Evolutionary conservation across 2,113 vertebrate genomes (phyloP).

Genomic region (Rhinoptilus africanus): DNA sequence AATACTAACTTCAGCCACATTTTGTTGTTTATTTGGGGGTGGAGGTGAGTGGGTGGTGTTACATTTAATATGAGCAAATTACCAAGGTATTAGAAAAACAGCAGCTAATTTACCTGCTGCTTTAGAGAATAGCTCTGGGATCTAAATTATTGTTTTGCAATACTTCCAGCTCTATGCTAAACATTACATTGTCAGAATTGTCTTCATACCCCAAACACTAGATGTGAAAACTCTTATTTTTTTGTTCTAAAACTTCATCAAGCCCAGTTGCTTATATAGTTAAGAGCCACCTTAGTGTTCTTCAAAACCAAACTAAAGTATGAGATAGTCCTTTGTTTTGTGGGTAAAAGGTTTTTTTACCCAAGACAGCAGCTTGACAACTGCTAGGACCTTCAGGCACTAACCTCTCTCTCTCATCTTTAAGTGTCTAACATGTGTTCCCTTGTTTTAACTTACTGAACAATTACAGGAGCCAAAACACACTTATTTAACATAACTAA

Average conservation of each 20-base stretch:
- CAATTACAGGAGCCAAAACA: not conserved
- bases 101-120: not conserved
- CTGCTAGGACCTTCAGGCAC: not conserved
- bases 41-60: not conserved
- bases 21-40: not conserved
- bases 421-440: fast-evolving
- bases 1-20: not conserved
- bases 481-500: not conserved
- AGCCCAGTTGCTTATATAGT: not conserved
- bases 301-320: not conserved
- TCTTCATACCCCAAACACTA: not conserved
- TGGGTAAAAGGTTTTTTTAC: not conserved
- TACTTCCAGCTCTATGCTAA: not conserved
- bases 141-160: not conserved
- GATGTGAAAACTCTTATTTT: not conserved
- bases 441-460: not conserved
- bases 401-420: not conserved
- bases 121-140: not conserved
- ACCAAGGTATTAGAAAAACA: not conserved
- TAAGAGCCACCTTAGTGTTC: not conserved
- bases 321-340: not conserved
- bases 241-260: not conserved
- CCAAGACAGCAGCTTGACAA: not conserved
- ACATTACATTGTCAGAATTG: not conserved
- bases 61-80: not conserved